Base-by-base conservation (phyloP, 2,888 invertebrate species). In the Limnephilus marmoratus region DNA sequence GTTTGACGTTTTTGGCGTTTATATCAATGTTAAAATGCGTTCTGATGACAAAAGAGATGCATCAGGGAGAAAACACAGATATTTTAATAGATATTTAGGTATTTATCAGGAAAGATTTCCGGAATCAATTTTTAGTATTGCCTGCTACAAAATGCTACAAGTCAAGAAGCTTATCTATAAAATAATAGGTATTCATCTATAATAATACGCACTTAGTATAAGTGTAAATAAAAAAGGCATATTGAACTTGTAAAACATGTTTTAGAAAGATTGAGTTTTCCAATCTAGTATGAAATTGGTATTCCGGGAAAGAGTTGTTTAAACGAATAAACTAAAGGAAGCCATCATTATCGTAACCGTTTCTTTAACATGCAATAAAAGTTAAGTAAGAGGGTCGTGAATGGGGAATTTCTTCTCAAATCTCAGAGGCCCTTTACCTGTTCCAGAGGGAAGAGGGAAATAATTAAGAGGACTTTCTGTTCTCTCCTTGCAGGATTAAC, bases 391-490 rank as follows among this genome's bases (percentile, higher is more conserved):
- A 53, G 87, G 53, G 31, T 87, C 31, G 13, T 87, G 13, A 87
- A 87, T 13, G 49, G 13, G n/a, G 68, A 31, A 68, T 87, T 53
- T 87, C 87, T 87, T 87, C 87, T 53, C 68, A 18, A 87, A 91
- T 88, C 83, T 88, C 49, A 87, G 53, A 29, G 53, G 87, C 85
- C 90, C 41, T 37, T 31, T 37, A 29, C 68, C n/a, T 80, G 86
- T 91, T 81, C 92, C 81, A 82, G 86, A 80, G 80, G 68, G 87
- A 68, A 87, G 87, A 87, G 87, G 92, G 92, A 93, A 93, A 93
- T 93, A 93, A 93, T 93, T 93, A 93, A 93, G 93, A 89, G 93
- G 87, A 92, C 92, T 93, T 91, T 92, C 90, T 82, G 68, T 83
- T 91, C 90, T 82, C 91, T 93, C 93, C 92, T 93, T 92, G 92